Conservation (phyloP, 2,113 vertebrate species). For the Nothocercus nigrocapillus region DNA sequence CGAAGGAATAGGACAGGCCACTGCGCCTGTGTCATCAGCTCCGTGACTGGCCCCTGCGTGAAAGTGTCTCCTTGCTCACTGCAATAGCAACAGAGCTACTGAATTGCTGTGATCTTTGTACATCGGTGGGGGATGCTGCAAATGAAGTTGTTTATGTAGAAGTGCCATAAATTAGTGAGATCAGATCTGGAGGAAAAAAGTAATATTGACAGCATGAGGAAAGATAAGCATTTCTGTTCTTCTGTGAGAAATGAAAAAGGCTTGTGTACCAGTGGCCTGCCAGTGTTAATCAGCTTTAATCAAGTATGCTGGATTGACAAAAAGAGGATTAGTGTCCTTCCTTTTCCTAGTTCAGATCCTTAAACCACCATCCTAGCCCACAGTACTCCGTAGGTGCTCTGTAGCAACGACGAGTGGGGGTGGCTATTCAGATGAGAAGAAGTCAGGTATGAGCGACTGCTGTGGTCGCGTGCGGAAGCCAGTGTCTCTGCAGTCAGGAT, state of each 20-base stretch:
- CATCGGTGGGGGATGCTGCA: rapidly evolving
- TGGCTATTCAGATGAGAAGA: rapidly evolving
- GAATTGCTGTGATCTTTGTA: not conserved
- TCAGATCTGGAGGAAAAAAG: not conserved
- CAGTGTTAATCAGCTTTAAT: not conserved
- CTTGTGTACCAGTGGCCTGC: not conserved
- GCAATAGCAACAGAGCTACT: not conserved
- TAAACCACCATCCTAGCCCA: not conserved
- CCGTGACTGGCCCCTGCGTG: not conserved
- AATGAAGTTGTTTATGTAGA: not conserved
- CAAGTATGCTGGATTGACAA: not conserved
- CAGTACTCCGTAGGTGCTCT: not conserved
- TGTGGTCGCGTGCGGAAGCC: too few relatives aligned
- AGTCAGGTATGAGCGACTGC: not conserved
- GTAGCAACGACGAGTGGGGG: not conserved
- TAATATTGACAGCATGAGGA: not conserved
- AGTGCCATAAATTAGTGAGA: not conserved
- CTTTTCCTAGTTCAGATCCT: not conserved
- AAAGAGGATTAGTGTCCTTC: not conserved
- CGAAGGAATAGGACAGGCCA: not conserved
- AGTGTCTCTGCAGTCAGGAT: not conserved
- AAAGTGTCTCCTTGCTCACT: not conserved
- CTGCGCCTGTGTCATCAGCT: not conserved
- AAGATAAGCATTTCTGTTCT: not conserved
- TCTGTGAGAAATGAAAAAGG: not conserved